A percentile compares a stretch with the other conserved stretches of the same genome.
phyloP scores from a whole-genome alignment of 2,888 invertebrate genomes.

The Leptogaster cylindrica region DNA sequence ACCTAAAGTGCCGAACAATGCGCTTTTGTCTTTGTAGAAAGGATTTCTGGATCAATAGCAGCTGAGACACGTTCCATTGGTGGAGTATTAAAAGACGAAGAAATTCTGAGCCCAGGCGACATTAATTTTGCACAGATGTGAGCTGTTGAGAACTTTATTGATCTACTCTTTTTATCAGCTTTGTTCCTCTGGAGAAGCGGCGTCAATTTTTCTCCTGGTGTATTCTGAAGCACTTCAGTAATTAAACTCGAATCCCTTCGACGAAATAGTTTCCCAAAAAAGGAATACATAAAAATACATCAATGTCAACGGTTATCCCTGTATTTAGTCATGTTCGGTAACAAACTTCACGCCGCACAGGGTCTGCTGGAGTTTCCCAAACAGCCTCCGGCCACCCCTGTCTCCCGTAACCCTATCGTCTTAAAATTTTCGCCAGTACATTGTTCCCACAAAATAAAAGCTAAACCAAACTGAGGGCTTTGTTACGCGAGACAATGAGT shows the following conservation, averaged over 20 bases:
- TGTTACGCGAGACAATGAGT: conserved; percentile 35
- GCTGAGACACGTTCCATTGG: conserved; percentile 26
- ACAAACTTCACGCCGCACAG: conserved; percentile 17
- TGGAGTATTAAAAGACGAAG: conserved; percentile 3
- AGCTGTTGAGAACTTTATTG: conserved; percentile 9
- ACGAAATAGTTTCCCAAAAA: not conserved
- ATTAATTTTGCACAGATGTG: conserved; percentile 32
- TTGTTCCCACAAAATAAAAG: conserved; percentile 8
- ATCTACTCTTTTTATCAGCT: not conserved
- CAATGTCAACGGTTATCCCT: conserved; percentile 23
- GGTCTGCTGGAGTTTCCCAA: not conserved
- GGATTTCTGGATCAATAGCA: conserved; percentile 28
- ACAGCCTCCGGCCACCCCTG: not conserved
- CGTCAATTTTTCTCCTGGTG: not conserved
- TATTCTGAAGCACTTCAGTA: not conserved
- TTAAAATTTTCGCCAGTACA: not conserved
- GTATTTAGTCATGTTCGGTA: conserved; percentile 33
- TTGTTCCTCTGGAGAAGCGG: not conserved
- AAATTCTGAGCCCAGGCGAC: conserved; percentile 14
- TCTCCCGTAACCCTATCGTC: not conserved
- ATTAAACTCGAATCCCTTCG: not conserved
- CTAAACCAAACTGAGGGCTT: conserved; percentile 6
- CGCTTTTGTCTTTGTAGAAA: conserved; percentile 17
- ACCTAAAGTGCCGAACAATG: conserved; percentile 21
- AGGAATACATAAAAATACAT: conserved; percentile 24